These are phyloP conservation scores for Microplitis demolitor DNA, from an alignment of 1,140 invertebrate species.

Conservation along the genomic window DNA sequence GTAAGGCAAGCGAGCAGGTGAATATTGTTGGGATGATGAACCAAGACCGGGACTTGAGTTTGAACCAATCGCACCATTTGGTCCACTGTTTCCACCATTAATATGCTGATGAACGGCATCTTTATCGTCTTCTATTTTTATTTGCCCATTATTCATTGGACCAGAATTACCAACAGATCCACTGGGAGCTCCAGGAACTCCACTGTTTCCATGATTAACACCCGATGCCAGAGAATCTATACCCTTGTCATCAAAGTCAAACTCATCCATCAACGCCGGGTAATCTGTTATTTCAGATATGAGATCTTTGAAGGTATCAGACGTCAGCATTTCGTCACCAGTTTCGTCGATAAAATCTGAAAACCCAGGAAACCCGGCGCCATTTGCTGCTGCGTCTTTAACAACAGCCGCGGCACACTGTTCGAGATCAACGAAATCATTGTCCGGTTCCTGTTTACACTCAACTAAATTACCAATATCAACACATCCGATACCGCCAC, in stretches of 20 bases:
- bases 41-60: conserved; percentile 50
- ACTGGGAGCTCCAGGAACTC: conserved; percentile 34
- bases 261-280: conserved; percentile 83
- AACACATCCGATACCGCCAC: conserved; percentile 45
- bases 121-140: conserved; percentile 58
- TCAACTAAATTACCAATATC: conserved; percentile 71
- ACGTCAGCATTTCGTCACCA: conserved; percentile 77
- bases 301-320: conserved; percentile 85
- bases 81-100: conserved; percentile 39
- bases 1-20: conserved; percentile 58
- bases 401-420: conserved; percentile 79
- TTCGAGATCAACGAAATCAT: conserved; percentile 82
- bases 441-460: conserved; percentile 84
- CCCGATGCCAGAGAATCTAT: conserved; percentile 39
- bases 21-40: conserved; percentile 54
- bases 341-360: conserved; percentile 82
- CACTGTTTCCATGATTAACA: conserved; percentile 17
- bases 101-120: conserved; percentile 50
- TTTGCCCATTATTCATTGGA: conserved; percentile 55
- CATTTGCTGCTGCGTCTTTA: conserved; percentile 76
- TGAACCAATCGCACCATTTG: conserved; percentile 33
- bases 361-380: conserved; percentile 74
- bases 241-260: conserved; percentile 74
- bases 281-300: conserved; percentile 85
- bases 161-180: neutral